A percentile compares a stretch with the other conserved stretches of the same genome.
Conservation (phyloP, 1,140 invertebrate species). For the Asbolus verrucosus region DNA sequence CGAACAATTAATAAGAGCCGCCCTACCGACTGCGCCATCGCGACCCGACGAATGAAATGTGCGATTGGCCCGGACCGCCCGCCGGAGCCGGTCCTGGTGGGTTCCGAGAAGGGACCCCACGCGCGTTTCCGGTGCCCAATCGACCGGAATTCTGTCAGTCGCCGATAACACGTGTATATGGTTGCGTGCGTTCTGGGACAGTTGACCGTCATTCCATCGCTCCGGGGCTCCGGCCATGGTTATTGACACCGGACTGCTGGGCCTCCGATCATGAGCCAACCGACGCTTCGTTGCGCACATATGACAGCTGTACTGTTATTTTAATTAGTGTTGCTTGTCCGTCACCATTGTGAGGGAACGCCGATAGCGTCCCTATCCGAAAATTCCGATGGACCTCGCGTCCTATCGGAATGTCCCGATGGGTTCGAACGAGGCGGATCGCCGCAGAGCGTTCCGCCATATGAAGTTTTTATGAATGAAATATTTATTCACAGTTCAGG, state of each 20-base stretch:
- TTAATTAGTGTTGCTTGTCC: conserved; percentile 46
- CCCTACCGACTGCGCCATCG: too few relatives aligned
- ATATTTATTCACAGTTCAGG: conserved; percentile 17
- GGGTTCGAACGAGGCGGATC: too few relatives aligned
- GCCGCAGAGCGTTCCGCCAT: too few relatives aligned
- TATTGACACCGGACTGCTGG: conserved; percentile 49
- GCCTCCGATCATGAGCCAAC: conserved; percentile 18
- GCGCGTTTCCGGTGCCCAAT: background rate
- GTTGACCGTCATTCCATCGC: conserved; percentile 31
- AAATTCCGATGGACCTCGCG: too few relatives aligned
- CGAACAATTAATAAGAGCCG: conserved; percentile 23
- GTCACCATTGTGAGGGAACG: background rate
- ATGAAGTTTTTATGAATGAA: conserved; percentile 21
- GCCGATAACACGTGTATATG: conserved; percentile 31
- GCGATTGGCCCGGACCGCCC: too few relatives aligned
- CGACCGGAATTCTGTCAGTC: conserved; percentile 3
- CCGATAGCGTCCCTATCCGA: too few relatives aligned
- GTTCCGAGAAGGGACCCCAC: conserved; percentile 22
- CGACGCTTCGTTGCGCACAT: conserved; percentile 36
- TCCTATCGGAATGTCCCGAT: too few relatives aligned
- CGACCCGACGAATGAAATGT: too few relatives aligned
- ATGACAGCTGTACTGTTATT: conserved; percentile 51
- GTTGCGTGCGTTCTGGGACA: conserved; percentile 40
- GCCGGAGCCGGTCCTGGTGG: too few relatives aligned
- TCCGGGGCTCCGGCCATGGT: conserved; percentile 44